Evolutionary conservation across 2,888 invertebrate species (phyloP).

Genomic region (Troides oblongomaculatus): DNA sequence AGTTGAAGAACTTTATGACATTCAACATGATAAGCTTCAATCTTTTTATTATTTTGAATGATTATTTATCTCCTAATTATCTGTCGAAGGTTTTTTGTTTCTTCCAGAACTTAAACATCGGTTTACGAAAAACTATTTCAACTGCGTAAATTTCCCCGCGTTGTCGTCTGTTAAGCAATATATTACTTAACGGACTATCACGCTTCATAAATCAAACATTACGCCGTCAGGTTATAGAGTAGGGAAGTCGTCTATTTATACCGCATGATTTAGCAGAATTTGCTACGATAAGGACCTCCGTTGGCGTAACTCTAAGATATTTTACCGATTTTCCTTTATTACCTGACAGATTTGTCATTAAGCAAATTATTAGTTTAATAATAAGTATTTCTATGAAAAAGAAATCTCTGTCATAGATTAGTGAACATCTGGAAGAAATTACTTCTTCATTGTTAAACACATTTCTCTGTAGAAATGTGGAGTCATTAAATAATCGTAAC

Average conservation of each 20-base stretch:
- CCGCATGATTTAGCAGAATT: slow-evolving; percentile 55
- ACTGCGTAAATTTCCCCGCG: slow-evolving; percentile 23
- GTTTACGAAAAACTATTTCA: background rate
- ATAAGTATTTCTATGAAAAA: no score
- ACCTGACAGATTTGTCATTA: background rate
- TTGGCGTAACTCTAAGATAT: slow-evolving; percentile 35
- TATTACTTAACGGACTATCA: slow-evolving; percentile 56
- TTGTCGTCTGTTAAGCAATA: slow-evolving; percentile 41
- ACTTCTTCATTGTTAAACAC: no score
- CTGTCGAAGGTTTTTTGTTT: background rate
- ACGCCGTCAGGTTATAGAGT: slow-evolving; percentile 48
- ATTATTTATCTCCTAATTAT: background rate
- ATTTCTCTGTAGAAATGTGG: no score
- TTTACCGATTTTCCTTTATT: background rate
- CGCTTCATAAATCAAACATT: slow-evolving; percentile 64
- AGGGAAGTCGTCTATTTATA: slow-evolving; percentile 64
- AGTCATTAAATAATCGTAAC: no score
- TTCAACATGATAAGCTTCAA: no score
- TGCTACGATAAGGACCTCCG: slow-evolving; percentile 38
- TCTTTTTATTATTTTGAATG: no score
- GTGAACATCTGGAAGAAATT: no score
- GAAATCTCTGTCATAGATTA: no score
- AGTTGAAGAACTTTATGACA: background rate
- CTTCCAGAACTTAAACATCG: background rate
- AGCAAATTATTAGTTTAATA: background rate